Conservation (phyloP, 30 jellyfish, hydroid and myxozoan species). For the Aurelia aurita region DNA sequence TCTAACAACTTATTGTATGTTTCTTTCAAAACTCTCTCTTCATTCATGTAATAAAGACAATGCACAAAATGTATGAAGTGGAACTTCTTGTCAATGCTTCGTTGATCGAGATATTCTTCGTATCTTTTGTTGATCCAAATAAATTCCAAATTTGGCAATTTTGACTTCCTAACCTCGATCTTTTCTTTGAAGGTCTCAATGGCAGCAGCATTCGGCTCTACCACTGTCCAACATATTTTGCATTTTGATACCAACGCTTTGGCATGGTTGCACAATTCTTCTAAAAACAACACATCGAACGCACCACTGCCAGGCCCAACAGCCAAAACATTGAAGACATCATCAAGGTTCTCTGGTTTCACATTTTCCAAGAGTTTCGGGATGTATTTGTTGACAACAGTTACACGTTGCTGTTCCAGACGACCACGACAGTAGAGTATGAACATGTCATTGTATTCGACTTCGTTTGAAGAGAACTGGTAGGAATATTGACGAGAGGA, state of each 20-base stretch:
- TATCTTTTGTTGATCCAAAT: constrained; percentile 14
- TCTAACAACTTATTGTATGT: background rate
- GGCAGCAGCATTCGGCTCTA: constrained; percentile 20
- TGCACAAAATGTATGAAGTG: constrained; percentile 17
- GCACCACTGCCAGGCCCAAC: constrained; percentile 21
- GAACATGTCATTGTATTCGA: background rate
- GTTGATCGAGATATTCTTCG: background rate
- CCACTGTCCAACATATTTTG: background rate
- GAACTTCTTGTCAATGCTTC: background rate
- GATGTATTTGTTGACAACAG: background rate
- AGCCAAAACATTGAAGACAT: background rate
- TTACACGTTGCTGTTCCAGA: background rate
- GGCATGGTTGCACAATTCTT: background rate
- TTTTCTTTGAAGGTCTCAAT: background rate
- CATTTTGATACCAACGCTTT: background rate
- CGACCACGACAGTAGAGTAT: constrained; percentile 4
- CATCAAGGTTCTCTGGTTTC: background rate
- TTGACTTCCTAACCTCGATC: background rate
- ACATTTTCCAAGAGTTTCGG: background rate
- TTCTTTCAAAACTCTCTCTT: background rate
- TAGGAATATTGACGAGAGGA: background rate
- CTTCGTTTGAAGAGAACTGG: background rate
- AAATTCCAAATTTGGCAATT: constrained; percentile 7
- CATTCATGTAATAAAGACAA: constrained; percentile 1
- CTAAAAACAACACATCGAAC: background rate